Evolutionary conservation across 2,797 vertebrate species (phyloP), one percentile per base, ranked within the genome.

Genomic region (Acridotheres tristis): DNA sequence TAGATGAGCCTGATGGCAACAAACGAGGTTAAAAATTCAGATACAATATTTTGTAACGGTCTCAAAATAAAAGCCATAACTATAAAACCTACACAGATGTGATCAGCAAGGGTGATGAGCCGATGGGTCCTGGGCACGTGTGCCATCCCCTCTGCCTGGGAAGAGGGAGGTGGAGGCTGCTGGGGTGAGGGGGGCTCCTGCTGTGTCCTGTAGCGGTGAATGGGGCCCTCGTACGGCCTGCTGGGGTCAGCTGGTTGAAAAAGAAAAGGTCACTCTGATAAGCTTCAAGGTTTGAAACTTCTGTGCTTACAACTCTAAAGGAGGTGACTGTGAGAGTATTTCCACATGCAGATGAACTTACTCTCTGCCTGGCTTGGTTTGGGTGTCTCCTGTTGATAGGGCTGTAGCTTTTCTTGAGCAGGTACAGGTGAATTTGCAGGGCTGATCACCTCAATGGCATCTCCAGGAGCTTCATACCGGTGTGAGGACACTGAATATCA

Each of bases 61-160:
- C 32, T 61, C 53, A 81, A 57, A 47, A 47, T 62, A 75, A 78
- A 93, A 53, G 32, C 11, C 47, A 5, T 9, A 75, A 73, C 73
- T 54, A 75, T 19, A 82, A 88, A 73, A 92, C 98, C 96, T 98
- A 99, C 99, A 95, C 99, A 99, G 97, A 99, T 99, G 93, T 99
- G 99, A 95, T 99, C 99, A 13, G 99, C 99, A 72, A 99, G 98
- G 32, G 99, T 99, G 98, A 99, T 99, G 75, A 99, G 98, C 34
- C 99, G 98, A 93, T 99, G 99, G 30, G 99, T 99, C 95, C 99
- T 98, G 82, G 98, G 98, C 80, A 99, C 98, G 2, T 98, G 98
- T 18, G 98, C 98, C 96, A 98, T 98, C 48, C 97, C 97, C 59
- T 99, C 99, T 19, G 98, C 94, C 93, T 99, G 99, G 23, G 98